Base-by-base conservation (phyloP, 2,888 invertebrate species). In the Crematogaster levior region DNA sequence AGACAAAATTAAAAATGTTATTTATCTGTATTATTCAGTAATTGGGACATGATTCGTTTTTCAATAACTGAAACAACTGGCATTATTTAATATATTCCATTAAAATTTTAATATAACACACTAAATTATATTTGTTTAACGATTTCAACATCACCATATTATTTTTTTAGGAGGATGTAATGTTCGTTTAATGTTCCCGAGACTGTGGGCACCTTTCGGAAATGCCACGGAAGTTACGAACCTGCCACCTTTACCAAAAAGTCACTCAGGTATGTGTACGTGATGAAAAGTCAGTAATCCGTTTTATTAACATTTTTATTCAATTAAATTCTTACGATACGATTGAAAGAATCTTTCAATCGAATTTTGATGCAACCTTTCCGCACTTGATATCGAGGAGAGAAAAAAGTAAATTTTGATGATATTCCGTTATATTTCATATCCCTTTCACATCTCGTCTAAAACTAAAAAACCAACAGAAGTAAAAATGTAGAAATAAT, bases 131-230 rank as follows among this genome's bases (percentile, higher is more conserved):
- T n/a, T n/a, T n/a, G n/a, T n/a, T n/a, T n/a, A n/a, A n/a, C n/a
- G n/a, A n/a, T 5, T n/a, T 81, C 65, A 80, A 37, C 34, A 65
- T 56, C 15, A 15, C 21, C 7, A 48, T 10, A 12, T 61, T 43
- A n/a, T 53, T 82, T 66, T 88, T 93, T 66, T 92, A 93, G 93
- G 93, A 81, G 94, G 92, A 87, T 94, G 94, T 88, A 93, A 94
- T 86, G 93, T 94, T 58, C 93, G 94, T 79, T 88, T 94, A 85
- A 92, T 94, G 91, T 94, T 94, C 82, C 94, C 94, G 63, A 92
- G 94, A 86, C 88, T 94, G 51, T 94, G 94, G 94, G 94, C 94
- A 18, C 94, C 94, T 7, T 94, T 94, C 83, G 91, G 89, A 24
- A 94, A 90, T 65, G 83, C 92, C 12, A 92, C 91, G 81, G 94